These are phyloP conservation scores for Caenorhabditis sp. DNA, from an alignment of 2,888 invertebrate genomes.

Conservation along the genomic window DNA sequence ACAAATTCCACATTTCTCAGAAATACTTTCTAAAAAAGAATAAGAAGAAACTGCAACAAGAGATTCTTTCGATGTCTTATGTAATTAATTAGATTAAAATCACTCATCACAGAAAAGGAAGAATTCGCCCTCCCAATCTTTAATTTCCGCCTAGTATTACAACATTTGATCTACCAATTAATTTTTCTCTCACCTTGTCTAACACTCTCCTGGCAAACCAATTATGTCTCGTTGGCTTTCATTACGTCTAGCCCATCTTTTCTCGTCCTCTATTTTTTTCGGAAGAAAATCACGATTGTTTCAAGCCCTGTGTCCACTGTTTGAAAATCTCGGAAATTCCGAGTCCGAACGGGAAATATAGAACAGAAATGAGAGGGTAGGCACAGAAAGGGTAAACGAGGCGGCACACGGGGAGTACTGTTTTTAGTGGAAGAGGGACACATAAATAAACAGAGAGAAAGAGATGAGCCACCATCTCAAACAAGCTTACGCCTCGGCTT, in stretches of 20 bases:
- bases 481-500: conserved; percentile 29
- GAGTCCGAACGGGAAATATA: neutral
- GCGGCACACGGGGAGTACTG: too few species aligned
- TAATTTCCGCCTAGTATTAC: conserved; percentile 13
- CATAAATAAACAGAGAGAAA: conserved; percentile 40
- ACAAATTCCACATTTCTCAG: too few species aligned
- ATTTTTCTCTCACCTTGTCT: conserved; percentile 17
- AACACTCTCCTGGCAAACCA: neutral
- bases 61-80: neutral
- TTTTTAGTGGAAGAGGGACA: conserved; percentile 24
- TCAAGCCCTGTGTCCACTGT: conserved; percentile 53
- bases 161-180: conserved; percentile 5
- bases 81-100: conserved; percentile 5
- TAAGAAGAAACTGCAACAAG: too few species aligned
- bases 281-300: conserved; percentile 49
- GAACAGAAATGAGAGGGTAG: neutral
- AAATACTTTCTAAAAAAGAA: too few species aligned
- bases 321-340: conserved; percentile 19
- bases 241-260: neutral
- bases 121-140: neutral
- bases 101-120: neutral
- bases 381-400: neutral
- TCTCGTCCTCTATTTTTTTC: neutral
- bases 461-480: conserved; percentile 26
- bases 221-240: neutral